Evolutionary conservation across 2,797 vertebrate genomes (phyloP).

Genomic region (Halcyon smyrnensis): DNA sequence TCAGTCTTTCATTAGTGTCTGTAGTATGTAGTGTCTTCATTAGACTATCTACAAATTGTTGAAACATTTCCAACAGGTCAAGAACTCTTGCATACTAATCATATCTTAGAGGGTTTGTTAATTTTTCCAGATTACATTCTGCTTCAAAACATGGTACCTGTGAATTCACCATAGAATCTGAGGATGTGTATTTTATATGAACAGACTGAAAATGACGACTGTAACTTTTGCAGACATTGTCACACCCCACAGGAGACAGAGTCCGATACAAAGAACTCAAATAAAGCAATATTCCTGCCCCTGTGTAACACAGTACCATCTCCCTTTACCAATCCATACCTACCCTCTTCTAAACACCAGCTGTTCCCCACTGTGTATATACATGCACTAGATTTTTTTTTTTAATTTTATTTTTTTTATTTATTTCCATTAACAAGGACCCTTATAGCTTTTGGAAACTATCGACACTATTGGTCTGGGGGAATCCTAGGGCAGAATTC

Average conservation of each 20-base stretch:
- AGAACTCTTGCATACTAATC: background rate
- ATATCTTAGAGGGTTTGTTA: background rate
- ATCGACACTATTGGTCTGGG: background rate
- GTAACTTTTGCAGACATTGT: background rate
- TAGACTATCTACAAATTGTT: background rate
- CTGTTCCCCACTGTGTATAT: background rate
- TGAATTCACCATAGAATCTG: background rate
- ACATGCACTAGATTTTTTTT: accelerated
- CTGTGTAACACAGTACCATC: background rate
- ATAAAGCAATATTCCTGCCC: background rate
- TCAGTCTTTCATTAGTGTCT: background rate
- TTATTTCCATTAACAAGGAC: background rate
- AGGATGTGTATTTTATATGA: background rate
- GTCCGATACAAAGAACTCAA: background rate
- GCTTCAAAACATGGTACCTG: background rate
- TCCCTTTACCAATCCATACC: background rate
- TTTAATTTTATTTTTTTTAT: background rate
- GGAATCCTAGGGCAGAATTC: background rate
- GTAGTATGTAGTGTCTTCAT: background rate
- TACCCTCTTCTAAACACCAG: background rate
- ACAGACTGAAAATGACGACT: background rate
- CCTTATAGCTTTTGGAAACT: background rate
- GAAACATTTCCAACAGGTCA: background rate
- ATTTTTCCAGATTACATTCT: background rate
- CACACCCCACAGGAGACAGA: background rate